phyloP scores from a whole-genome alignment of 1,140 invertebrate species.

The Thalassaphorura encarpata region DNA sequence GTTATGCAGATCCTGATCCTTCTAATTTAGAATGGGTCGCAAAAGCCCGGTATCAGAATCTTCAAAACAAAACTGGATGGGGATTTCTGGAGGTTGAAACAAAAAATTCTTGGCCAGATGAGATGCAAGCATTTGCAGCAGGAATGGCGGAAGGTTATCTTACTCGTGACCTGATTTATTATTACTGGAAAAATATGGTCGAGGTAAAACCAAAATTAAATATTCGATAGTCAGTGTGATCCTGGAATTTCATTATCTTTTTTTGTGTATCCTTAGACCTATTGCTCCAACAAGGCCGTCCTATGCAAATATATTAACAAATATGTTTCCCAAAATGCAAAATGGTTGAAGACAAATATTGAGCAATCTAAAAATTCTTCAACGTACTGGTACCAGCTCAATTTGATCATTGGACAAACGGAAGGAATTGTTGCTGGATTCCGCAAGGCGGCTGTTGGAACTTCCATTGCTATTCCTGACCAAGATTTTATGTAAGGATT shows the following conservation, averaged over 20 bases:
- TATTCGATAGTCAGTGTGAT: too few species aligned
- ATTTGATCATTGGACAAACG: conserved; percentile 57
- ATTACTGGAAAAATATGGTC: conserved; percentile 69
- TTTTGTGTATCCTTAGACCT: conserved; percentile 35
- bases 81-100: conserved; percentile 68
- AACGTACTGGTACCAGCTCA: conserved; percentile 72
- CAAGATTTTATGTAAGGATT: conserved; percentile 50
- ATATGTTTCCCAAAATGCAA: conserved; percentile 53
- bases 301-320: conserved; percentile 58
- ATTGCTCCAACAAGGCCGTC: conserved; percentile 53
- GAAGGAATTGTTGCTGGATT: conserved; percentile 57
- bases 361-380: conserved; percentile 42
- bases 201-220: conserved; percentile 36
- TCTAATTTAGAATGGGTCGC: conserved; percentile 26
- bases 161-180: conserved; percentile 68
- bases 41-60: conserved; percentile 25
- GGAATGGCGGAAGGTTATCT: conserved; percentile 75
- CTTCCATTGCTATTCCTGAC: conserved; percentile 48
- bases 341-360: conserved; percentile 50
- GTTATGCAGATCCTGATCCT: background rate
- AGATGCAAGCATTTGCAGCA: conserved; percentile 75
- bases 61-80: conserved; percentile 43
- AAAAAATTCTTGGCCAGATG: conserved; percentile 55
- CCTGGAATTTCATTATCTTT: background rate
- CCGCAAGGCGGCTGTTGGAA: conserved; percentile 52